Evolutionary conservation across 2,113 vertebrate species (phyloP).

Genomic region (Tupaia tana): DNA sequence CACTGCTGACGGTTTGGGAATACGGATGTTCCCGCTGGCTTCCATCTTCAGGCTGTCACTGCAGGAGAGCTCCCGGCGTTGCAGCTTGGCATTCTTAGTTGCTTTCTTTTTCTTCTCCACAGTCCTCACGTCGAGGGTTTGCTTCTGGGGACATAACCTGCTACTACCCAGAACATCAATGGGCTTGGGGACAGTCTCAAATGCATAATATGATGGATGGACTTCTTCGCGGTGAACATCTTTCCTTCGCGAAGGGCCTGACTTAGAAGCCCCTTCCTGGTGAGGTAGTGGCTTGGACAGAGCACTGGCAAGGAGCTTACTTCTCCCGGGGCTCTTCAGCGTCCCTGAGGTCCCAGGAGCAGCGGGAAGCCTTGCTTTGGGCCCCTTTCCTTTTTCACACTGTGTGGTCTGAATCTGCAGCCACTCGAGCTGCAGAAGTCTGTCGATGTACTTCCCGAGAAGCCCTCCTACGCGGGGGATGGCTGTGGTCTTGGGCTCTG

Average conservation of each 20-base stretch:
- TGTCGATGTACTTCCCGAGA: slow-evolving; percentile 90
- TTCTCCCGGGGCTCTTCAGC: slow-evolving; percentile 83
- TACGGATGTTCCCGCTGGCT: slow-evolving; percentile 79
- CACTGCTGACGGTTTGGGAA: not conserved
- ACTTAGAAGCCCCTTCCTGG: slow-evolving; percentile 66
- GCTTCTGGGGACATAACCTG: slow-evolving; percentile 59
- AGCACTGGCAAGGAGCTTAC: slow-evolving; percentile 62
- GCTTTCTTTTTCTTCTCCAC: slow-evolving; percentile 78
- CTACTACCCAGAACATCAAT: not conserved
- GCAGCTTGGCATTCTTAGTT: slow-evolving; percentile 31
- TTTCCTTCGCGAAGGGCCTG: slow-evolving; percentile 69
- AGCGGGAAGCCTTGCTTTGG: slow-evolving; percentile 80
- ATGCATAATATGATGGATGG: not conserved
- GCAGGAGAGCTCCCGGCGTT: not conserved
- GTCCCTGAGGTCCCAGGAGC: slow-evolving; percentile 49
- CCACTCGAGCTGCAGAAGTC: slow-evolving; percentile 94
- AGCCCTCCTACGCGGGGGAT: slow-evolving; percentile 82
- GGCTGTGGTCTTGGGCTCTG: slow-evolving; percentile 81
- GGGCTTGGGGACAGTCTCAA: not conserved
- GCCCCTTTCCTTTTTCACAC: slow-evolving; percentile 85
- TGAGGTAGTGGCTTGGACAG: slow-evolving; percentile 54
- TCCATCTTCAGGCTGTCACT: slow-evolving; percentile 67
- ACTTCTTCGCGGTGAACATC: not conserved
- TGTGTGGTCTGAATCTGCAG: slow-evolving; percentile 90
- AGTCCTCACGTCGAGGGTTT: not conserved